A percentile compares a stretch with the other conserved stretches of the same genome.
Conservation (phyloP, 2,888 invertebrate genomes). For the Sycophila texana region DNA sequence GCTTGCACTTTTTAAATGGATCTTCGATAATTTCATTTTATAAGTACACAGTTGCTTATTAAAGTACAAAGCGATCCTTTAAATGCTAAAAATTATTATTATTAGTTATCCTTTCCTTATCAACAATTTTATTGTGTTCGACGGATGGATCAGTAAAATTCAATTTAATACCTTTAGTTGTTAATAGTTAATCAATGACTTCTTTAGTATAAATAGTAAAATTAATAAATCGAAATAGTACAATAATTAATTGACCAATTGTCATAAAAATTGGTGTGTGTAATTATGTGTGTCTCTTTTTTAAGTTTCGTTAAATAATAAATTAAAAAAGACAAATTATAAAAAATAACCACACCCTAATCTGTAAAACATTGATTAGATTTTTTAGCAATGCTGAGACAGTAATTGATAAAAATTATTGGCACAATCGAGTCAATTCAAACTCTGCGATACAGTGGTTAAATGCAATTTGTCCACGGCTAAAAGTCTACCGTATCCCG, state of each 20-base stretch:
- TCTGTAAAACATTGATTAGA: constrained; percentile 55
- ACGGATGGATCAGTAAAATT: constrained; percentile 14
- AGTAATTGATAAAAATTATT: constrained; percentile 53
- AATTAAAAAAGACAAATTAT: constrained; percentile 37
- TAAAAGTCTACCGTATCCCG: constrained; percentile 33
- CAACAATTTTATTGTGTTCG: constrained; percentile 29
- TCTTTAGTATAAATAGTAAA: constrained; percentile 4
- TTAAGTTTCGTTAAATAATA: constrained; percentile 36
- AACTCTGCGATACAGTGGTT: constrained; percentile 25
- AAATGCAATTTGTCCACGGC: constrained; percentile 34
- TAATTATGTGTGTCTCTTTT: neutral
- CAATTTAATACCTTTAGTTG: neutral
- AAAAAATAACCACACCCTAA: constrained; percentile 48
- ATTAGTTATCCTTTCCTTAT: neutral
- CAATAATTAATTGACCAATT: constrained; percentile 7
- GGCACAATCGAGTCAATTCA: constrained; percentile 56
- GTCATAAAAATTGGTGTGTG: constrained; percentile 37
- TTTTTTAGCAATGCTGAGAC: constrained; percentile 35
- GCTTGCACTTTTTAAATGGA: constrained; percentile 39
- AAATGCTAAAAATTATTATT: constrained; percentile 42
- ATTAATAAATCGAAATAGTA: constrained; percentile 39
- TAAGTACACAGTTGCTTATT: constrained; percentile 56
- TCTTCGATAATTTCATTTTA: constrained; percentile 35
- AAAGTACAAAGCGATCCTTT: constrained; percentile 52
- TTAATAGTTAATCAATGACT: constrained; percentile 7